Conservation (phyloP, 2,797 vertebrate species). For the Lepilemur ruficaudatus region DNA sequence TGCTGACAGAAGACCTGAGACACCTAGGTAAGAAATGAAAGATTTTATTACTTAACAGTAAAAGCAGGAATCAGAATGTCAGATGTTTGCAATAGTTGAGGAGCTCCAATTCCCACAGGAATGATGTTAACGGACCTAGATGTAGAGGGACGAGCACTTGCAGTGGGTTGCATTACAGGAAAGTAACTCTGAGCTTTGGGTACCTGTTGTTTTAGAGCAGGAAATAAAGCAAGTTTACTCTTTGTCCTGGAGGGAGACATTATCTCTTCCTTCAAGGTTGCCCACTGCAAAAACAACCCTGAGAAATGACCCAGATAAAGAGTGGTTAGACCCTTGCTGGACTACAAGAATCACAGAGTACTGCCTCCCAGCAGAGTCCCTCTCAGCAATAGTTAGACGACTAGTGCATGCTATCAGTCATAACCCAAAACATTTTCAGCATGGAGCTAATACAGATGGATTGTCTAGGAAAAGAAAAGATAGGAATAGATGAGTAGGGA, state of each 20-base stretch:
- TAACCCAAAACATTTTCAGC: neutral
- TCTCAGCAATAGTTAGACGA: neutral
- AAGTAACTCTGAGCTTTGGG: neutral
- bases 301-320: neutral
- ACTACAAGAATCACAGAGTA: neutral
- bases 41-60: neutral
- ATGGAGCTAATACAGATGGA: neutral
- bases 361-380: neutral
- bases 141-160: neutral
- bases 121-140: neutral
- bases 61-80: neutral
- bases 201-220: neutral
- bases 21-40: neutral
- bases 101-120: neutral
- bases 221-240: neutral
- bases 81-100: neutral
- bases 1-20: neutral
- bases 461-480: neutral
- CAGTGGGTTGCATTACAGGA: neutral
- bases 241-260: neutral
- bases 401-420: neutral
- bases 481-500: neutral
- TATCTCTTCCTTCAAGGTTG: neutral
- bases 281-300: neutral
- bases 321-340: neutral